Base-by-base conservation (phyloP, 2,888 invertebrate genomes). In the Microctonus aethiopoides region DNA sequence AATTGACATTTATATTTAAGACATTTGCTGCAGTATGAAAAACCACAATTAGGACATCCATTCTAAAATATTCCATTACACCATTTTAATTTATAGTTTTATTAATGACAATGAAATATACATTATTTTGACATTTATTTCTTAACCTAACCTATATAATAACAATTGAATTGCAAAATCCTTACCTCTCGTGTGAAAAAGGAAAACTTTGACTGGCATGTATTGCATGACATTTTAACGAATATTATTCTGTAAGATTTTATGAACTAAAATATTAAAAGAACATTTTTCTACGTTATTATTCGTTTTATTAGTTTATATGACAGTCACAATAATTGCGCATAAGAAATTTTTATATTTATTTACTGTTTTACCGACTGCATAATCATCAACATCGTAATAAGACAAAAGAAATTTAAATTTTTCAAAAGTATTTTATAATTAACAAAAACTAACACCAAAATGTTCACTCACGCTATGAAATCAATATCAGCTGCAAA, bases 31-130 rank as follows among this genome's bases (percentile, higher is more conserved):
- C 96, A 96, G 87, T 92, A 95, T 59, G 94, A 93, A 87, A 93
- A 92, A 34, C 94, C 94, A 87, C 96, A 96, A 80, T 90, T 91
- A 52, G 94, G 92, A 84, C 96, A 96, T 22, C 94, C 95, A 87
- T 91, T 89, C 95, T 95, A 87, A 75, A 90, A 68, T 65, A 73
- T 65, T 10, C 9, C 11, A 39, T 32, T 2, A 26, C 41, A 66
- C 57, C 66, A 65, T 52, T 57, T 60, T 29, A 56, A 75, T 65
- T 72, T 68, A 70, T 66, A n/a, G 72, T 32, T 34, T 62, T 46
- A 51, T 10, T 46, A 22, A 11, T 13, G n/a, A 66, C 52, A 10
- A 32, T 20, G 16, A 61, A 51, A 29, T 16, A 61, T 64, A 62
- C 22, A 68, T 54, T 39, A 57, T 46, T 41, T 60, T 65, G 24